Evolutionary conservation across 2,113 vertebrate genomes (phyloP).

Genomic region (Laterallus jamaicensis): DNA sequence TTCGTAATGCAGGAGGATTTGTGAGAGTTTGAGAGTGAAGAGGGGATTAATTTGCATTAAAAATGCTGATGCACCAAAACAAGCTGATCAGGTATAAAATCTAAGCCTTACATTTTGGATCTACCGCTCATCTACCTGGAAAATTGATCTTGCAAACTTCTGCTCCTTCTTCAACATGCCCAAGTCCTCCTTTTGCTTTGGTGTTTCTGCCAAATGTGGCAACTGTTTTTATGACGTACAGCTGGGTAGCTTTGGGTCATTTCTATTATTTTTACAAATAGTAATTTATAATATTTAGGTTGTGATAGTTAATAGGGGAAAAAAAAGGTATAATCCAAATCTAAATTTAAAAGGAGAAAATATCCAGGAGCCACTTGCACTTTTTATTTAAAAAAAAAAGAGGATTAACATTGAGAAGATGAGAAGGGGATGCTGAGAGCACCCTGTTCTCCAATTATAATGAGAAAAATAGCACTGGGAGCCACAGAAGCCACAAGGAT

Average conservation of each 20-base stretch:
- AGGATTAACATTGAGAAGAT: not conserved
- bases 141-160: not conserved
- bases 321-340: not conserved
- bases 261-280: not conserved
- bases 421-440: not conserved
- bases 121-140: not conserved
- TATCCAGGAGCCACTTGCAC: not conserved
- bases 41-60: not conserved
- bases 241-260: not conserved
- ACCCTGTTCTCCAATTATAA: not conserved
- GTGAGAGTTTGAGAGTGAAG: not conserved
- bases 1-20: not conserved
- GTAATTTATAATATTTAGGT: not conserved
- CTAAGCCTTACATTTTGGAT: not conserved
- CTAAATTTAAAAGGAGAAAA: not conserved
- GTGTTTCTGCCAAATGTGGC: not conserved
- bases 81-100: not conserved
- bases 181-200: not conserved
- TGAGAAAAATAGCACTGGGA: not conserved
- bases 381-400: not conserved
- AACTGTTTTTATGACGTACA: not conserved
- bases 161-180: not conserved
- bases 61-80: not conserved
- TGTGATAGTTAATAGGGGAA: not conserved
- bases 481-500: not conserved